phyloP scores from a whole-genome alignment of 1,140 invertebrate genomes.

The Batillaria attramentaria region DNA sequence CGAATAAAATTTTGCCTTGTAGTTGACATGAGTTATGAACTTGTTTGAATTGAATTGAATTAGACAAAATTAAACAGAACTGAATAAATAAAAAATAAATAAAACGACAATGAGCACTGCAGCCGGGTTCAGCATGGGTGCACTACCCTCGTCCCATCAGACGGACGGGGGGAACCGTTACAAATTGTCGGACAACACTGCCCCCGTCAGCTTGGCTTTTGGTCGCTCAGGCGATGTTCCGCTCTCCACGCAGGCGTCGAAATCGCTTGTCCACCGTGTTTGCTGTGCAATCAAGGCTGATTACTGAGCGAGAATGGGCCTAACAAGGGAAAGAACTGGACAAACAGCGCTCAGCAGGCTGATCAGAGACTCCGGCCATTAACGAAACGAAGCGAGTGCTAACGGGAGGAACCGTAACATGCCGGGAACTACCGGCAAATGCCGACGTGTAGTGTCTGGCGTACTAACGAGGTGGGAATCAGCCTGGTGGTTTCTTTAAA shows the following conservation, averaged over 20 bases:
- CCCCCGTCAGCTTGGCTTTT: too few relatives aligned
- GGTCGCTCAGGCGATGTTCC: constrained; percentile 22
- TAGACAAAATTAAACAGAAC: too few relatives aligned
- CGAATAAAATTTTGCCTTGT: too few relatives aligned
- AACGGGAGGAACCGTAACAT: constrained; percentile 12
- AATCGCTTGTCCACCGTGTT: constrained; percentile 26
- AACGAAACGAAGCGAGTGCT: constrained; percentile 18
- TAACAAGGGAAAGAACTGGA: constrained; percentile 25
- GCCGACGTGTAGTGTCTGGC: constrained; percentile 22
- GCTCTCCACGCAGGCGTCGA: constrained; percentile 22
- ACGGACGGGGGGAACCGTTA: constrained; percentile 1
- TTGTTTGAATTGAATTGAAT: too few relatives aligned
- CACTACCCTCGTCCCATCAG: too few relatives aligned
- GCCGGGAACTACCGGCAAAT: constrained; percentile 8
- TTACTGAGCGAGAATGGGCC: constrained; percentile 4
- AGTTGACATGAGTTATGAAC: too few relatives aligned
- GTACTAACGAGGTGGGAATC: constrained; percentile 17
- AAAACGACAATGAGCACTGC: too few relatives aligned
- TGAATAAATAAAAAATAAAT: too few relatives aligned
- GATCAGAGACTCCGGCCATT: constrained; percentile 23
- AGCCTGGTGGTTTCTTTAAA: not conserved
- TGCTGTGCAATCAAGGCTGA: constrained; percentile 29
- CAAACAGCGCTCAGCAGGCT: constrained; percentile 23
- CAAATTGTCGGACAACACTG: constrained; percentile 7
- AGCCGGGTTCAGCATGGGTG: too few relatives aligned